phyloP scores from a whole-genome alignment of 2,113 vertebrate species.

The Thamnophis sirtalis region DNA sequence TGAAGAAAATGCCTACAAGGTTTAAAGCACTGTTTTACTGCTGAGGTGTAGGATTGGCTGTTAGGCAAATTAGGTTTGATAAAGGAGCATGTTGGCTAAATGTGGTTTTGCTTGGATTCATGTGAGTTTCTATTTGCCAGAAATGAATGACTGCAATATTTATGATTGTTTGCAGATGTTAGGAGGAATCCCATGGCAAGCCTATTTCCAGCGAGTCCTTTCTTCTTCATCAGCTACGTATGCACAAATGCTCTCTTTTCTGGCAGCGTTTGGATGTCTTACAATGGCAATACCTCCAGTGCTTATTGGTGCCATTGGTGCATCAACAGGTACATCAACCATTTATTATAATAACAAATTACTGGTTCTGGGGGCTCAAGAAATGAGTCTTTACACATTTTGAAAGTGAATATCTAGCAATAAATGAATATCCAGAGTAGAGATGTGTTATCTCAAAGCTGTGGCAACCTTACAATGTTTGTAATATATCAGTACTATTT shows the following conservation, averaged over 20 bases:
- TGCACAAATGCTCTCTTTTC: slow-evolving; percentile 92
- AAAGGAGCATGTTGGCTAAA: not conserved
- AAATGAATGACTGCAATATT: not conserved
- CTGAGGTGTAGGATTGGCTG: not conserved
- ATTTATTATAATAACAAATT: not conserved
- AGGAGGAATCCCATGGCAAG: slow-evolving; percentile 97
- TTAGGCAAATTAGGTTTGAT: not conserved
- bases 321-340: slow-evolving; percentile 84
- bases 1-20: not conserved
- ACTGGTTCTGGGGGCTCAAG: not conserved
- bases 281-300: slow-evolving; percentile 91
- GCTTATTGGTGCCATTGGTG: slow-evolving; percentile 93
- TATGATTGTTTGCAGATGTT: slow-evolving; percentile 75
- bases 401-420: not conserved
- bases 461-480: not conserved
- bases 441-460: not conserved
- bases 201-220: slow-evolving; percentile 96
- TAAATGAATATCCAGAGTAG: not conserved
- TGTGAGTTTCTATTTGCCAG: not conserved
- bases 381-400: not conserved
- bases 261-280: slow-evolving; percentile 92
- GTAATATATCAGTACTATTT: not conserved
- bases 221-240: slow-evolving; percentile 96
- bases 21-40: not conserved
- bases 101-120: accelerated